Percentiles rank a stretch among this genome's conserved stretches.
phyloP scores from a whole-genome alignment of 2,797 vertebrate species.

The Okamejei kenojei region DNA sequence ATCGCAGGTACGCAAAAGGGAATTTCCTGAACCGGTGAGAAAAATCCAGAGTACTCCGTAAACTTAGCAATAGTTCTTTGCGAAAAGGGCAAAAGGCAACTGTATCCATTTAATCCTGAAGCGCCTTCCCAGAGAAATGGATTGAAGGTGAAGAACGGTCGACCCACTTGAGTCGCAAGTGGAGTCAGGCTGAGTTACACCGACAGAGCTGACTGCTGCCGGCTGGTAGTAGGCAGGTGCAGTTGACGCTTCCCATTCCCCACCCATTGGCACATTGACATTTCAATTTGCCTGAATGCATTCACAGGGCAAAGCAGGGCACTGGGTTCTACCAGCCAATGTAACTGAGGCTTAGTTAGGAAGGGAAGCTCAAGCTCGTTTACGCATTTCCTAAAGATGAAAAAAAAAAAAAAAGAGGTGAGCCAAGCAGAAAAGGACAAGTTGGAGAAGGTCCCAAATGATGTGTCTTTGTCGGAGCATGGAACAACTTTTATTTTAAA shows the following conservation, averaged over 20 bases:
- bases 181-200: background rate
- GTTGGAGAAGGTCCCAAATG: conserved; percentile 4
- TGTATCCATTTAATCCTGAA: background rate
- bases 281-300: background rate
- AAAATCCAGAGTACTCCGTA: background rate
- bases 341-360: conserved; percentile 1
- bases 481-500: conserved; percentile 23
- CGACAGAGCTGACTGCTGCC: background rate
- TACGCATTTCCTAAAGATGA: background rate
- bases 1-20: background rate
- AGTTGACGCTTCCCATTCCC: too few species aligned
- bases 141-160: background rate
- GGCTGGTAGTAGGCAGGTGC: background rate
- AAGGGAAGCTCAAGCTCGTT: background rate
- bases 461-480: background rate
- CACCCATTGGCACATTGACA: background rate
- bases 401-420: background rate
- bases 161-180: too few species aligned
- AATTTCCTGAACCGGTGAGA: background rate
- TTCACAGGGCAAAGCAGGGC: background rate
- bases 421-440: background rate
- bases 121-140: background rate
- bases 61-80: background rate
- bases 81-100: background rate
- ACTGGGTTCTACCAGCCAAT: background rate